phyloP scores from a whole-genome alignment of 1,140 invertebrate species.

The Diploscapter pachys region DNA sequence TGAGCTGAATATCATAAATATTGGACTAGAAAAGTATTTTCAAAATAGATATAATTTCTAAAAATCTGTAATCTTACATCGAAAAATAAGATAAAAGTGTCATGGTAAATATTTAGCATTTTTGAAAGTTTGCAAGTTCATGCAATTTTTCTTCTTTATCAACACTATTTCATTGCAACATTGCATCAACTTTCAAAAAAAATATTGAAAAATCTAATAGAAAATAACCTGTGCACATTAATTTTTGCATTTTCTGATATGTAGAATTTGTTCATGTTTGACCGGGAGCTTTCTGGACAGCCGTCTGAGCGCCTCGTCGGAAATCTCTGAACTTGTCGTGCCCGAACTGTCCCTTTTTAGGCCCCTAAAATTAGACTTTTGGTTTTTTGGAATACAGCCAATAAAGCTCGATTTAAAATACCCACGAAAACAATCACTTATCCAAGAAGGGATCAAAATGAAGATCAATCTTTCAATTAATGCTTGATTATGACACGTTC shows the following conservation, averaged over 20 bases:
- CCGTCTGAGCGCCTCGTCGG: conserved; percentile 16
- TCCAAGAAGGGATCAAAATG: background rate
- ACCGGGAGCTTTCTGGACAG: conserved; percentile 24
- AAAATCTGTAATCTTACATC: no score
- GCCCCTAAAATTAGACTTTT: background rate
- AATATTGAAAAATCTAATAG: no score
- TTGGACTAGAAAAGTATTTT: no score
- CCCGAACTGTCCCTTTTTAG: background rate
- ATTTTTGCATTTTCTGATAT: background rate
- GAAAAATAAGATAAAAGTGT: no score
- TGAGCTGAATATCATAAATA: no score
- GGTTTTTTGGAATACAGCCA: background rate
- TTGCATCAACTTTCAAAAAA: no score
- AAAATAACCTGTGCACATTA: background rate
- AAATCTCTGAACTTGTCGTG: background rate
- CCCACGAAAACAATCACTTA: background rate
- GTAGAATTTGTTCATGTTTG: conserved; percentile 14
- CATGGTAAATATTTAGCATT: no score
- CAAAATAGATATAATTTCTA: no score
- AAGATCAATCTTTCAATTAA: background rate
- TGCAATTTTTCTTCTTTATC: no score
- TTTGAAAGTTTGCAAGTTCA: no score
- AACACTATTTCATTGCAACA: no score
- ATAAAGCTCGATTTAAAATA: background rate
- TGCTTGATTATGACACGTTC: background rate